Base-by-base conservation (phyloP, 1,140 invertebrate genomes). In the Onthophagus taurus region DNA sequence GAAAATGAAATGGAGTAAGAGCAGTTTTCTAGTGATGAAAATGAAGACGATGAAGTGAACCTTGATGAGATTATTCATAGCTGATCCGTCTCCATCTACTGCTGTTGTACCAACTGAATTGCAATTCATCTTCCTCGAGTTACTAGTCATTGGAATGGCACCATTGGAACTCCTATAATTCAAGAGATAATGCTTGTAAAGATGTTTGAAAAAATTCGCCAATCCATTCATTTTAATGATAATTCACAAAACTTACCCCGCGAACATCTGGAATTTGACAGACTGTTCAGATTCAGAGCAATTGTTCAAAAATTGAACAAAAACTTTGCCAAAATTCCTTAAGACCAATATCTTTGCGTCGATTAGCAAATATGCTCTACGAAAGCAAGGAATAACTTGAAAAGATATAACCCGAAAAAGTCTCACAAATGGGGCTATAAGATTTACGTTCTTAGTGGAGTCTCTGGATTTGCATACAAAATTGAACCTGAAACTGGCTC, bases 341-440 rank as follows among this genome's bases (percentile, higher is more conserved):
- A 46, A n/a, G 45, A 50, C 17, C 33, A 45, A 20, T n/a, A 43
- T 43, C 24, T 53, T 1, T 35, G 24, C 31, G 39, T 48, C 3
- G 42, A 53, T 24, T 42, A 50, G 29, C 45, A 50, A 42, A 47
- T 53, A 42, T 50, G 48, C 21, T 61, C 23, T 3, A 46, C 35
- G 9, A 54, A 54, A 33, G 39, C 17, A 4, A 44, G 41, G 18
- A 41, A 48, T 41, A 16, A 35, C 33, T 23, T 51, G 12, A 49
- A 51, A 30, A 46, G 49, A 31, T 54, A 51, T 29, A 39, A 47
- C n/a, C 51, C 48, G 8, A 53, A 50, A 23, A 66, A 67, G 39
- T 60, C 65, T n/a, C 54, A 62, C 34, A 69, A 65, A 46, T 60
- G 59, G n/a, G n/a, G n/a, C n/a, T n/a, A n/a, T n/a, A n/a, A n/a